phyloP scores from a whole-genome alignment of 2,113 vertebrate genomes.

The Tragelaphus strepsiceros region DNA sequence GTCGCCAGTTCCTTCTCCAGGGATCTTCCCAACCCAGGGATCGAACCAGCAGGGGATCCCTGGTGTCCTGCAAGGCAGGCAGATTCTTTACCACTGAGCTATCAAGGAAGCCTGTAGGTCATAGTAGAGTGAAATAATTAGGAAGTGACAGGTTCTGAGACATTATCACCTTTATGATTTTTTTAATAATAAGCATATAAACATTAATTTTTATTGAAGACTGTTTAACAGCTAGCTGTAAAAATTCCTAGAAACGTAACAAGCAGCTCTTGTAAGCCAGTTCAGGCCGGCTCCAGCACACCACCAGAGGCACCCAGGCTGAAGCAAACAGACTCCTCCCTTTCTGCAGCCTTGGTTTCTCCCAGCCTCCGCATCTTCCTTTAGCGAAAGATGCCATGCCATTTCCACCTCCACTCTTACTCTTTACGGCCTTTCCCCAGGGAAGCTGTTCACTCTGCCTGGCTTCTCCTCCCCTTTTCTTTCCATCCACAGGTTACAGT shows the following conservation, averaged over 20 bases:
- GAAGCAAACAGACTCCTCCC: not conserved
- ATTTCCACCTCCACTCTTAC: not conserved
- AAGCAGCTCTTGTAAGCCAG: not conserved
- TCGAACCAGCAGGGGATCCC: not conserved
- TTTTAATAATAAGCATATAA: not conserved
- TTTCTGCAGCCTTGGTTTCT: not conserved
- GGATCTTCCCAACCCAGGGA: not conserved
- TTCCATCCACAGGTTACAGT: not conserved
- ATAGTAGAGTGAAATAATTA: not conserved
- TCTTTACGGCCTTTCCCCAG: not conserved
- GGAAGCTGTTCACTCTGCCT: not conserved
- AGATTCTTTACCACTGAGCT: not conserved
- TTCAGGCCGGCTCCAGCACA: not conserved
- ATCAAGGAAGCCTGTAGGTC: not conserved
- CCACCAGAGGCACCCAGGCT: not conserved
- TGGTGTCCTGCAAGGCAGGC: not conserved
- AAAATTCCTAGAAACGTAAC: not conserved
- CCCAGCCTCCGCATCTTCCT: not conserved
- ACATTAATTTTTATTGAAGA: not conserved
- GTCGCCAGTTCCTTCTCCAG: not conserved
- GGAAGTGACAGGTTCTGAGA: not conserved
- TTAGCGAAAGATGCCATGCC: not conserved
- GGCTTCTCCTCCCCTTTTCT: not conserved
- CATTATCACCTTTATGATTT: not conserved
- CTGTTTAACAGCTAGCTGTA: not conserved